Conservation (phyloP, 2,113 vertebrate genomes). For the Kobus ellipsiprymnus region DNA sequence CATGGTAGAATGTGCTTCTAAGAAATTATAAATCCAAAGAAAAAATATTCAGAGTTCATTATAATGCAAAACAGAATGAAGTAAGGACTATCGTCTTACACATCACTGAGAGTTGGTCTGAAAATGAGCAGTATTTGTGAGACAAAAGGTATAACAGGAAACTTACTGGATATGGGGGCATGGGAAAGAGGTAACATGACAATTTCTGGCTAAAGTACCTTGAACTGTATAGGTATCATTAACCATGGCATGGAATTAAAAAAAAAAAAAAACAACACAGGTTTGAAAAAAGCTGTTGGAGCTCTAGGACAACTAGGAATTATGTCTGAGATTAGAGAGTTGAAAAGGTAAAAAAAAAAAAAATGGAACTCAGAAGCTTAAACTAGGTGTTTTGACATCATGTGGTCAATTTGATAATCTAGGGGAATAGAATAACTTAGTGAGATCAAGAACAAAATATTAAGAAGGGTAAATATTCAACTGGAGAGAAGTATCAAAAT, state of each 20-base stretch:
- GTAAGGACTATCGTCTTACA: background rate
- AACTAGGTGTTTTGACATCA: background rate
- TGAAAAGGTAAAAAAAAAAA: background rate
- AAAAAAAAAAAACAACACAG: background rate
- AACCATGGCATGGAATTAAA: background rate
- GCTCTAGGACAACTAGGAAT: background rate
- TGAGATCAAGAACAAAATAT: conserved; percentile 16
- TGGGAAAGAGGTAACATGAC: background rate
- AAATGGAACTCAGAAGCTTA: background rate
- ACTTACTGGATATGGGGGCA: background rate
- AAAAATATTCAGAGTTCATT: background rate
- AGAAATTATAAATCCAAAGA: conserved; percentile 1
- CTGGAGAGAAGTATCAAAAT: background rate
- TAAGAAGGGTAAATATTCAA: background rate
- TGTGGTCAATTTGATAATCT: background rate
- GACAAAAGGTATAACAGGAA: background rate
- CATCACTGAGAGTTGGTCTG: background rate
- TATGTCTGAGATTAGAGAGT: background rate
- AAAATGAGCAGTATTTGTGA: background rate
- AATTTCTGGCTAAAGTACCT: background rate
- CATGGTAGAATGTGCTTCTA: background rate
- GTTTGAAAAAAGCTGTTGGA: background rate
- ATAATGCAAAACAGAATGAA: conserved; percentile 6
- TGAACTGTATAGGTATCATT: background rate
- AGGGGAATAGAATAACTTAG: background rate